phyloP scores from a whole-genome alignment of 2,888 invertebrate species.

The Cerceris rybyensis region DNA sequence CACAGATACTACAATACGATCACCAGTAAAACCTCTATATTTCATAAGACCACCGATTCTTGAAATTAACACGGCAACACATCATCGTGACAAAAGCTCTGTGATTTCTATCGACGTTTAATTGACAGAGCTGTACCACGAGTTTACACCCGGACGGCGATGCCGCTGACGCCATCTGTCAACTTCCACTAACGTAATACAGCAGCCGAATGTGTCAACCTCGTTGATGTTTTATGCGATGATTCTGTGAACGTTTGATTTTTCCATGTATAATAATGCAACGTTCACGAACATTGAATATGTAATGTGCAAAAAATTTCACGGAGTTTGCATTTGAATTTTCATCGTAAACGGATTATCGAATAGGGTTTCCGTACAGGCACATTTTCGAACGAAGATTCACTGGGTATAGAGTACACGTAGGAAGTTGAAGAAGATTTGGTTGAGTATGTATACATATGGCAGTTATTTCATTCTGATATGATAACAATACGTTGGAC shows the following conservation, averaged over 20 bases:
- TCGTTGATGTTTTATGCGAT: constrained; percentile 7
- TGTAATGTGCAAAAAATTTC: background rate
- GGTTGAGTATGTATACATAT: constrained; percentile 15
- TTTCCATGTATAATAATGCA: constrained; percentile 2
- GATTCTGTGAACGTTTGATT: constrained; percentile 10
- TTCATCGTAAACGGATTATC: background rate
- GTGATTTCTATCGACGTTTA: constrained; percentile 14
- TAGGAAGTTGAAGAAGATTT: constrained; percentile 1
- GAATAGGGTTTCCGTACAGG: background rate
- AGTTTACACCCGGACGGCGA: constrained; percentile 13
- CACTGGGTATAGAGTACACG: background rate
- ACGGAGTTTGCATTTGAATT: too few species aligned
- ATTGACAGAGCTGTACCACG: constrained; percentile 25
- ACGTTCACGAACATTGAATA: background rate
- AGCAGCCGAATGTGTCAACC: constrained; percentile 41
- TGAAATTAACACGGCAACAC: background rate
- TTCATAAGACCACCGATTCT: background rate
- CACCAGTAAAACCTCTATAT: background rate
- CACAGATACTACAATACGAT: background rate
- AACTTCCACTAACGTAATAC: background rate
- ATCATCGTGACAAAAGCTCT: background rate
- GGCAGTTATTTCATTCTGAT: constrained; percentile 28
- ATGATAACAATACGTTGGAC: constrained; percentile 23
- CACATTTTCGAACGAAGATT: background rate
- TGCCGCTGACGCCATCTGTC: constrained; percentile 45